These are phyloP conservation scores for Ochropleura leucogaster DNA, from an alignment of 2,888 invertebrate genomes.

Conservation along the genomic window DNA sequence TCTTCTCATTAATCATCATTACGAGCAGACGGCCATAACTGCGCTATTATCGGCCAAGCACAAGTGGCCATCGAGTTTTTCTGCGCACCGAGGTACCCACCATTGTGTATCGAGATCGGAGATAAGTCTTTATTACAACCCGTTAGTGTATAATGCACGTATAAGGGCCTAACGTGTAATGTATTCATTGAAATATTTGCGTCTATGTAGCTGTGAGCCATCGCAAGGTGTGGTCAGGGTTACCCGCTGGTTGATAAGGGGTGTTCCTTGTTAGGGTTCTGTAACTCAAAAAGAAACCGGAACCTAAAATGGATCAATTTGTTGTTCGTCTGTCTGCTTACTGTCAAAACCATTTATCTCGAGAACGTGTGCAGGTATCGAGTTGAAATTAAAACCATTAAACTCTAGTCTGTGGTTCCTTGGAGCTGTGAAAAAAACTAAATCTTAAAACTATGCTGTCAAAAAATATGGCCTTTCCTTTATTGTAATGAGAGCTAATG, in stretches of 20 bases:
- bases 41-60: constrained; percentile 39
- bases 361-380: too few relatives aligned
- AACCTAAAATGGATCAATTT: too few relatives aligned
- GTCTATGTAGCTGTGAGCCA: constrained; percentile 43
- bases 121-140: constrained; percentile 71
- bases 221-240: constrained; percentile 53
- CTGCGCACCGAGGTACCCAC: constrained; percentile 41
- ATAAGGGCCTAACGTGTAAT: constrained; percentile 59
- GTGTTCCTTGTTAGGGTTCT: neutral
- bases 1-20: constrained; percentile 53
- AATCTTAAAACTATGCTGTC: too few relatives aligned
- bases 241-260: neutral
- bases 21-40: constrained; percentile 42
- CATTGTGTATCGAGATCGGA: constrained; percentile 60
- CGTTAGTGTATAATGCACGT: constrained; percentile 69
- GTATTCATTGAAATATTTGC: constrained; percentile 67
- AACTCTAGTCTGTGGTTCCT: too few relatives aligned
- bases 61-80: constrained; percentile 58
- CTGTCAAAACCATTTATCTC: too few relatives aligned
- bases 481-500: neutral
- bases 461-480: neutral
- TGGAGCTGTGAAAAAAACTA: too few relatives aligned
- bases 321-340: too few relatives aligned
- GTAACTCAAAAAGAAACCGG: too few relatives aligned
- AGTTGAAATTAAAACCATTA: too few relatives aligned